Percentiles rank a stretch among this genome's conserved stretches.
phyloP scores from a whole-genome alignment of 2,797 vertebrate species.

The Poeciliopsis presidionis region DNA sequence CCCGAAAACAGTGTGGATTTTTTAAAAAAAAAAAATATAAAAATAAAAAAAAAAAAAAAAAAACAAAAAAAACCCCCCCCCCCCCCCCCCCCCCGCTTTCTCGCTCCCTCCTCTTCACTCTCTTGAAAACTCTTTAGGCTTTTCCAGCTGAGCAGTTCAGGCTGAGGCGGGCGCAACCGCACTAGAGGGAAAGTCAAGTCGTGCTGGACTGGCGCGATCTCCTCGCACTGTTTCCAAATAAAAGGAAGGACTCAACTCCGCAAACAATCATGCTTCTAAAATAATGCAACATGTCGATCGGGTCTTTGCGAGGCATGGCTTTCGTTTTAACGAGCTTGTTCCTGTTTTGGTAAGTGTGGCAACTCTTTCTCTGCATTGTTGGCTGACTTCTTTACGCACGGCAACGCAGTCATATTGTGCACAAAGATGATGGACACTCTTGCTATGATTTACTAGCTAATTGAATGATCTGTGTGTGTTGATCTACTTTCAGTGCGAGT shows the following conservation, averaged over 20 bases:
- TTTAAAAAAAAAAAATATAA: too few relatives aligned
- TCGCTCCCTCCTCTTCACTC: slow-evolving; percentile 79
- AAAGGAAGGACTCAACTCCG: slow-evolving; percentile 45
- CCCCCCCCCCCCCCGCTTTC: slow-evolving; percentile 75
- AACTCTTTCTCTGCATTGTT: slow-evolving; percentile 62
- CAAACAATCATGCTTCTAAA: slow-evolving; percentile 59
- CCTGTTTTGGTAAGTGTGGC: slow-evolving; percentile 86
- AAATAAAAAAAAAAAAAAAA: slow-evolving; percentile 64
- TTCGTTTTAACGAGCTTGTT: slow-evolving; percentile 84
- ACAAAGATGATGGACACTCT: slow-evolving; percentile 33
- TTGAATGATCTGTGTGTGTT: slow-evolving; percentile 25
- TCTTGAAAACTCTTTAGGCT: slow-evolving; percentile 85
- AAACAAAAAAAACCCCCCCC: too few relatives aligned
- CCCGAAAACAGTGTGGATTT: too few relatives aligned
- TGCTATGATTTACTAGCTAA: slow-evolving; percentile 7
- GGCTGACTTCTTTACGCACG: slow-evolving; percentile 71
- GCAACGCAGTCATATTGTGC: slow-evolving; percentile 7
- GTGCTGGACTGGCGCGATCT: slow-evolving; percentile 75
- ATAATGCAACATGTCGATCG: slow-evolving; percentile 76
- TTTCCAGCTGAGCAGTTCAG: slow-evolving; percentile 78
- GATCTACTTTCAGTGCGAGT: slow-evolving; percentile 78
- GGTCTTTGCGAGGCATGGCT: slow-evolving; percentile 82
- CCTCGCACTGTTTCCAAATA: slow-evolving; percentile 68
- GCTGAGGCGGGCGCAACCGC: slow-evolving; percentile 79
- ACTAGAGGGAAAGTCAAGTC: slow-evolving; percentile 75